Base-by-base conservation (phyloP, 2,113 vertebrate genomes). In the Falcunculus frontatus region DNA sequence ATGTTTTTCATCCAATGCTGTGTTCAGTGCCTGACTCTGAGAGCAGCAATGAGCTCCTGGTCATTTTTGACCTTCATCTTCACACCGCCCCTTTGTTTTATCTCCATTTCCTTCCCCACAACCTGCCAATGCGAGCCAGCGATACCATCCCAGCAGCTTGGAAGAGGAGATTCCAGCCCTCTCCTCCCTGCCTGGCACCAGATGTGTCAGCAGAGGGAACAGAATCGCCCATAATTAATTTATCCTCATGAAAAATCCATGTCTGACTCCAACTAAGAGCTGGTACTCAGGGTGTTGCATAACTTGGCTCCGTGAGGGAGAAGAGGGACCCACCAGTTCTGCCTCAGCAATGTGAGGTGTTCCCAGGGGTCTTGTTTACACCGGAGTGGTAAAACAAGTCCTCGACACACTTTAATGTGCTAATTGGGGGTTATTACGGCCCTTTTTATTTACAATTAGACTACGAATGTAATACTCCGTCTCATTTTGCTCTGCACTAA, bases 381-480 rank as follows among this genome's bases (percentile, higher is more conserved):
- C 93, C 46, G 29, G 92, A 90, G 95, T 87, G 93, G 93, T 93
- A 70, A 96, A 96, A 94, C 95, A 63, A 96, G 95, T 95, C 95
- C 96, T 89, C 52, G 20, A 87, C 59, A 68, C 94, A 64, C 96
- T 97, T 97, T 97, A 97, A 98, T 97, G 97, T 88, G 98, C 94
- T 98, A 98, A 98, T 98, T 98, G 97, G 95, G 87, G 97, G 97
- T 98, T 98, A 97, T 98, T 97, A 97, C 10, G 85, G 96, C 97
- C 97, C 95, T 88, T 97, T 98, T 97, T 98, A 98, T 98, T 98
- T 98, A 98, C 77, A 91, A 95, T 96, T 87, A 97, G 96, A 96
- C 97, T 93, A 97, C 93, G 87, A 78, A 96, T 95, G 94, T 87
- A 86, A 96, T 96, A 87, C 97, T 96, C 97, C 73, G 16, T 98